Base-by-base conservation (phyloP, 2,113 vertebrate genomes). In the Halichoerus grypus region DNA sequence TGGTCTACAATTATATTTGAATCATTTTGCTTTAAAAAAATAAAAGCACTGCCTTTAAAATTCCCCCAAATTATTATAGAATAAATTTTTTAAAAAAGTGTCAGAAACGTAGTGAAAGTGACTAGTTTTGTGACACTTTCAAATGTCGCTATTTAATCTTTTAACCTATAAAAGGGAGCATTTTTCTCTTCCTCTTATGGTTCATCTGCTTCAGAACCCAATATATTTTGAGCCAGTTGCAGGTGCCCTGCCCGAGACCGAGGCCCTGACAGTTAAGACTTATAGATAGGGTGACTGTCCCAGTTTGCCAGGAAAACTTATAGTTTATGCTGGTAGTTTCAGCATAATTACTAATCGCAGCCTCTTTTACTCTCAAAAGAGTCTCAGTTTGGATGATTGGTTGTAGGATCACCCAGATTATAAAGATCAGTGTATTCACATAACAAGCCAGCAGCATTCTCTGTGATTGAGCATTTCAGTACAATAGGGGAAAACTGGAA, bases 51-150 rank as follows among this genome's bases (percentile, higher is more conserved):
- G 3, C 9, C 7, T 93, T 91, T 86, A 91, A 93, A 91, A 76
- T 67, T 26, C 57, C 21, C 26, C 42, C 26, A 59, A 59, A 14
- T 24, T 88, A 82, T 94, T 14, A 28, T 69, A 59, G 26, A 59
- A 67, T 49, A 63, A n/a, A 97, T n/a, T 65, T 31, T 39, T 1
- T 9, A 4, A 31, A 33, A 7, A 39, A 21, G 36, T n/a, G 33
- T 86, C 77, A 93, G 59, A 85, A 83, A 93, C 36, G 53, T 82
- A 82, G 22, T 86, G 53, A 92, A 94, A 94, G 33, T 39, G 53
- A 33, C 28, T 85, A 55, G 94, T 94, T 87, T 89, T 63, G 39
- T 76, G 51, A 84, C 26, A 81, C 14, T 77, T 77, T 92, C 19
- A 49, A 57, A 83, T 59, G 16, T 36, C 86, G 65, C 55, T 24